Evolutionary conservation across 2,888 invertebrate genomes (phyloP), one percentile per base, ranked within the genome.

Genomic region (Azorinus chamasolen): DNA sequence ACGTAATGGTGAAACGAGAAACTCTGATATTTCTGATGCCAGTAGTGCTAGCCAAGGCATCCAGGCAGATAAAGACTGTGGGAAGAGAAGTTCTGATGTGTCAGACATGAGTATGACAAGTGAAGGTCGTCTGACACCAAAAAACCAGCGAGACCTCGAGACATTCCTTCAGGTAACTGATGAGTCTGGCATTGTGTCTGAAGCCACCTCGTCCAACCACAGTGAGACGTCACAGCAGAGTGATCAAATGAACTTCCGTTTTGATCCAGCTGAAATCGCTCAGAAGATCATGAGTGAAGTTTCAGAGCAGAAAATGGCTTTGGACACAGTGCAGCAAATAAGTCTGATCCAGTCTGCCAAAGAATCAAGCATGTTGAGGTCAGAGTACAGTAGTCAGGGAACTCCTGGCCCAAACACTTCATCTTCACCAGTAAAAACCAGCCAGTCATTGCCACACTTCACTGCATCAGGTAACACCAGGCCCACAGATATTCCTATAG

Each of bases 241-340:
- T 69, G 71, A 80, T 24, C 58, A 72, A 43, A 63, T 59, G 51
- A 75, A 55, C 14, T 76, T 75, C 54, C 53, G 61, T 22, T 76
- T 83, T 57, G 82, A 87, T 69, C 89, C 87, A 43, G 76, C 86
- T 45, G 88, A 89, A 57, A 83, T 91, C 54, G 89, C 90, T 8
- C 73, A 85, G 53, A 88, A 87, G 58, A 87, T 90, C n/a, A 83
- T 90, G 81, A 84, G 83, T 25, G 91, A 91, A 74, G 88, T 89
- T 20, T 87, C 87, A 24, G 77, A 66, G 16, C 82, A 90, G 37
- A 86, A 88, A 65, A 81, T 76, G 39, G 87, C 86, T 27, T 80
- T 91, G 12, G 90, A 91, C 63, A 68, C 79, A 10, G 82, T 89
- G 81, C 91, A 91, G 72, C 82, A 75, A 53, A 80, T 84, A 24